Evolutionary conservation across 2,113 vertebrate species (phyloP), one percentile per base, ranked within the genome.

Genomic region (Columba livia): DNA sequence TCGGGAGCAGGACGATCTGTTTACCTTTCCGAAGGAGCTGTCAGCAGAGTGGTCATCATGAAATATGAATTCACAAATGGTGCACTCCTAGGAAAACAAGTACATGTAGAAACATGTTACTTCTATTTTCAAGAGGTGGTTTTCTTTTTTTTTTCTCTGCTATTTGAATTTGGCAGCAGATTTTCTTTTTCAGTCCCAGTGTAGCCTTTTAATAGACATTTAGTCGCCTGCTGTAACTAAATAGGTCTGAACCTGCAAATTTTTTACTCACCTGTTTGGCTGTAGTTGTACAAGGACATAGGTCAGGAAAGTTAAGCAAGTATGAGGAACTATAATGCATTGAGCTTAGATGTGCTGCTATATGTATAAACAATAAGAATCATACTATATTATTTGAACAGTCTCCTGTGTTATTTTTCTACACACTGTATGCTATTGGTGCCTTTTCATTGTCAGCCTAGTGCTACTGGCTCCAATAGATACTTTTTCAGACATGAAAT

Each of bases 21-120:
- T 98, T 98, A 96, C 91, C 93, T 96, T 97, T 94, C 91, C 6
- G 3, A 97, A 97, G 82, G 71, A 94, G 66, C 94, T 98, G 96
- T 97, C 97, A 96, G 85, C 84, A 83, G 66, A 89, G 69, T 91
- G 94, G 86, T 70, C 96, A 91, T 94, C 74, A 75, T 96, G 96
- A 97, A 97, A 96, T 91, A 95, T 75, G 86, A 93, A 81, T 85
- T 93, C 92, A 84, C 91, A 91, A 94, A 93, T 74, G 78, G 67
- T 64, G n/a, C 36, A 19, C 70, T 93, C 86, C 78, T 85, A 67
- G 84, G 67, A 93, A 89, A 93, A 86, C 80, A 93, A 92, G 50
- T 42, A 61, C 81, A 74, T 73, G 83, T 56, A 65, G 62, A 71
- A 90, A 90, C 75, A 82, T 91, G 89, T 47, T 89, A 42, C 65